Evolutionary conservation across 1,140 invertebrate genomes (phyloP).

Genomic region (Amphibalanus amphitrite): DNA sequence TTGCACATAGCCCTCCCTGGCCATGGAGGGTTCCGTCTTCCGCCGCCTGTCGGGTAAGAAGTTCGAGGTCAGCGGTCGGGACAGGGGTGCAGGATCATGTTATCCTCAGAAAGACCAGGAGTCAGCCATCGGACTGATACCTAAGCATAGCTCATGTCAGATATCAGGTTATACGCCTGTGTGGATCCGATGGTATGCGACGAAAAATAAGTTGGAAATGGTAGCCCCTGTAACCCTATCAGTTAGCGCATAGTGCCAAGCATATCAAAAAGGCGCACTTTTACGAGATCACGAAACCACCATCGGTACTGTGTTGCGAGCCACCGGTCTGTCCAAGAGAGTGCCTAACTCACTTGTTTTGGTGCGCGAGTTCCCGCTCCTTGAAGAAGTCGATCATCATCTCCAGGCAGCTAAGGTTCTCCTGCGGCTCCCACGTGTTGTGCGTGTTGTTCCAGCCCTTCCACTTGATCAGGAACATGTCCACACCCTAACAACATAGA

Average conservation of each 20-base stretch:
- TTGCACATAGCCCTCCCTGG: not conserved
- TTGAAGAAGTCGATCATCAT: constrained; percentile 1
- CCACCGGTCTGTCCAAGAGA: too few relatives aligned
- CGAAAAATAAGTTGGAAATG: too few relatives aligned
- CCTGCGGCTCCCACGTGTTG: not conserved
- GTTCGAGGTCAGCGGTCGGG: not conserved
- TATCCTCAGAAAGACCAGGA: not conserved
- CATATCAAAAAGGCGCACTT: too few relatives aligned
- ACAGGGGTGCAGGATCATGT: not conserved
- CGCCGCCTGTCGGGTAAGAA: not conserved
- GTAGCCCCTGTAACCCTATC: too few relatives aligned
- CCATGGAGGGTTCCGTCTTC: not conserved
- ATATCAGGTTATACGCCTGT: too few relatives aligned
- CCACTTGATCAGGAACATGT: not conserved
- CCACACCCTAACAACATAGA: not conserved
- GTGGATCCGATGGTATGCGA: too few relatives aligned
- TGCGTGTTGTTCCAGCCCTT: not conserved
- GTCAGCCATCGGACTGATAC: too few relatives aligned
- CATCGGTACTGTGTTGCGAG: too few relatives aligned
- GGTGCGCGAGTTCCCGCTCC: not conserved
- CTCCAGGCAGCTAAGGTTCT: not conserved
- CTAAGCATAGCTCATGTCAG: too few relatives aligned
- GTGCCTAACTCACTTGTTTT: not conserved
- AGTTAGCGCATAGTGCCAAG: too few relatives aligned
- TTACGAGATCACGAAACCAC: too few relatives aligned